Conservation (phyloP, 2,113 vertebrate genomes). For the Tylochromis polylepis region DNA sequence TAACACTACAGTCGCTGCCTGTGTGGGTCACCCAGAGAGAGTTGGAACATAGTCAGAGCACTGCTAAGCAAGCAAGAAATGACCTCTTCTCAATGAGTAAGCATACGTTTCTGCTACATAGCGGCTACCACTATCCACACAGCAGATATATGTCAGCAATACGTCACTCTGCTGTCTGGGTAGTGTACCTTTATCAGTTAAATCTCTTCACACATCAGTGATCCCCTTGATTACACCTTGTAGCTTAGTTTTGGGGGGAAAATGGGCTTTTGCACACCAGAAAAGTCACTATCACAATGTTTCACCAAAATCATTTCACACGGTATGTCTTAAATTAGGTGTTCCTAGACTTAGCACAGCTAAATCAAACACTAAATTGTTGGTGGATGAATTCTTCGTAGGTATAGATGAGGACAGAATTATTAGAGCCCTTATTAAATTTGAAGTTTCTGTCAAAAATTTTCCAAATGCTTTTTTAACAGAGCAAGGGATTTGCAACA, state of each 20-base stretch:
- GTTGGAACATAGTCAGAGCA: background rate
- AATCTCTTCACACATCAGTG: background rate
- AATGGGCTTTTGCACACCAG: background rate
- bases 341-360: background rate
- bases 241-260: fast-evolving
- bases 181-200: background rate
- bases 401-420: background rate
- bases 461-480: background rate
- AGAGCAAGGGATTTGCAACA: background rate
- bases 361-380: background rate
- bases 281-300: background rate
- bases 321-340: background rate
- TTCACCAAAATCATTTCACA: background rate
- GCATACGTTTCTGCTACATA: background rate
- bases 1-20: background rate
- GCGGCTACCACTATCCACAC: background rate
- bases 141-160: background rate
- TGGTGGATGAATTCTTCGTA: background rate
- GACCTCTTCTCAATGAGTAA: background rate
- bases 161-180: background rate
- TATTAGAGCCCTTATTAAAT: background rate
- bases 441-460: background rate
- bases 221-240: background rate
- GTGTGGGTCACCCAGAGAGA: background rate
- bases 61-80: background rate